phyloP scores from a whole-genome alignment of 1,140 invertebrate species.

The Portunus trituberculatus region DNA sequence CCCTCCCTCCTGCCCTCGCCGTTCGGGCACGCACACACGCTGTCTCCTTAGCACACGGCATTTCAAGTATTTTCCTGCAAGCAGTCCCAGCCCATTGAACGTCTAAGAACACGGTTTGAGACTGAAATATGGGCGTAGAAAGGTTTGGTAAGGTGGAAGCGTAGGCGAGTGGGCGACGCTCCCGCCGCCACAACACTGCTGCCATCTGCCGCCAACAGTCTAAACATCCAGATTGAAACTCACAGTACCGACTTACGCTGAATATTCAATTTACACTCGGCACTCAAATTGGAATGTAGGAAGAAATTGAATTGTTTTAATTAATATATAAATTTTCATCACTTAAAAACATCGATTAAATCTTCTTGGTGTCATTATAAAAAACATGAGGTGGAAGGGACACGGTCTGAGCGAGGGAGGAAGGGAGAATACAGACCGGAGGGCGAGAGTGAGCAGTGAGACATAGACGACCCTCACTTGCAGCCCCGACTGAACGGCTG shows the following conservation, averaged over 20 bases:
- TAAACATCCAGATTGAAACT: constrained; percentile 18
- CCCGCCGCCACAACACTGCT: constrained; percentile 39
- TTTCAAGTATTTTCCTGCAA: constrained; percentile 29
- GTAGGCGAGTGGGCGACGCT: neutral
- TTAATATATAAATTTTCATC: neutral
- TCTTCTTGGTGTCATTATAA: neutral
- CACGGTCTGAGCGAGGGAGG: neutral
- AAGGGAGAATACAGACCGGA: neutral
- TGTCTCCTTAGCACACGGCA: constrained; percentile 37
- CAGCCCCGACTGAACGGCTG: neutral
- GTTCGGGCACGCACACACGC: constrained; percentile 38
- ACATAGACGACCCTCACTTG: neutral
- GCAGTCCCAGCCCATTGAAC: constrained; percentile 19
- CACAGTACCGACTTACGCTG: neutral
- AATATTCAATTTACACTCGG: neutral
- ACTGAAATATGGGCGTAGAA: neutral
- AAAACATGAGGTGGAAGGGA: neutral
- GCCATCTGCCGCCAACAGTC: constrained; percentile 39
- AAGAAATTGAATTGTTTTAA: neutral
- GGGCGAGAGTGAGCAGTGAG: neutral
- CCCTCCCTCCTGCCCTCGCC: neutral
- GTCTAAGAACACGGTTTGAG: neutral
- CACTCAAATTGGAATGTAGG: neutral
- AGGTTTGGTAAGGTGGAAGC: neutral
- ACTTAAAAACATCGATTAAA: neutral